Evolutionary conservation across 2,888 invertebrate genomes (phyloP), one percentile per base, ranked within the genome.

Genomic region (Tethea ocularis): DNA sequence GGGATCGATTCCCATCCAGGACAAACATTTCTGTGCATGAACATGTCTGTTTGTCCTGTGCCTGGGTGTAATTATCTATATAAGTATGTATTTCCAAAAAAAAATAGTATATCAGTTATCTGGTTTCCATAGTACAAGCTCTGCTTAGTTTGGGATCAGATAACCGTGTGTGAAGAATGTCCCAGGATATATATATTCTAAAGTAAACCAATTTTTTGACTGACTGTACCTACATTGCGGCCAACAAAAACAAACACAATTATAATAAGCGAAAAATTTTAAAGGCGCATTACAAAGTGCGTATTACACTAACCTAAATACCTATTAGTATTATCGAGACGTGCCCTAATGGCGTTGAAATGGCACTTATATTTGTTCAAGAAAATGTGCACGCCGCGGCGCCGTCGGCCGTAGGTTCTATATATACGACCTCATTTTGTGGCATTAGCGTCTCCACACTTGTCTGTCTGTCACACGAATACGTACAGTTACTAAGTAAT

Each of bases 361-460:
- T 63, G 61, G 66, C 67, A 73, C 67, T 75, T 75, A 73, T 81
- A 76, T 84, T 84, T 83, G 78, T 75, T 77, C 77, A 78, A 83
- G 80, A 82, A 78, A 71, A 76, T 71, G 74, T 68, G 77, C 79
- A 72, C 72, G 73, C 62, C n/a, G n/a, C n/a, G n/a, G n/a, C n/a
- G n/a, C n/a, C n/a, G n/a, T n/a, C n/a, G n/a, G n/a, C n/a, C 70
- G 70, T 71, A 68, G 82, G 78, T 75, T 77, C 83, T 63, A 84
- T 33, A 77, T 89, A 84, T 33, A 77, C 88, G 87, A 84, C 90
- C 89, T 80, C 84, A 85, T 80, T n/a, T 89, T 62, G 67, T 67
- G 73, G 75, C 71, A 84, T 87, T 88, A 87, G 83, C 86, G 83
- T 78, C 83, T 77, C 74, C 74, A 69, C 73, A 72, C 54, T 70